Evolutionary conservation across 1,140 invertebrate species (phyloP).

Genomic region (Adoxophyes honmai): DNA sequence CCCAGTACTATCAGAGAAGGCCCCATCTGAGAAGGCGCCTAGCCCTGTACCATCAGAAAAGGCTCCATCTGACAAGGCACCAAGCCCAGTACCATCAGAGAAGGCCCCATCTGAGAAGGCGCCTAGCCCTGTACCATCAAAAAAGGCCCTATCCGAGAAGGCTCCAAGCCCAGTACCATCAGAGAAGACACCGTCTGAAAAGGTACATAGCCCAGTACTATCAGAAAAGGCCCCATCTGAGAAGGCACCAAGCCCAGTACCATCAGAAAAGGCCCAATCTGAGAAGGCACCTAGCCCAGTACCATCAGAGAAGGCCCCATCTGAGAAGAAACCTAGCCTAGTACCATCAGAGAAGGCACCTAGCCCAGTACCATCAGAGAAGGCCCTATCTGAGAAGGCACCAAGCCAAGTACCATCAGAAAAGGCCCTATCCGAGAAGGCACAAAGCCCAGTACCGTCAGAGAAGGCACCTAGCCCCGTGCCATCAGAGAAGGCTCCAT

Average conservation of each 20-base stretch:
- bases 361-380: background rate
- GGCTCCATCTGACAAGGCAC: slow-evolving; percentile 1
- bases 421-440: slow-evolving; percentile 16
- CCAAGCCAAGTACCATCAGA: background rate
- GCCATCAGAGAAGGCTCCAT: no score
- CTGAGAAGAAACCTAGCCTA: background rate
- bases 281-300: no score
- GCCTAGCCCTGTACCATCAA: background rate
- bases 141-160: no score
- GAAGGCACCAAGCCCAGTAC: no score
- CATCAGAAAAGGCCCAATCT: no score
- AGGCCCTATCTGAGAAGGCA: background rate
- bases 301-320: background rate
- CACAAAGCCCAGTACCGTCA: background rate
- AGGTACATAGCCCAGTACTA: background rate
- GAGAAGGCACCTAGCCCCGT: no score
- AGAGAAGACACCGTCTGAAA: background rate
- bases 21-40: slow-evolving; percentile 15
- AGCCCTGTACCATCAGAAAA: background rate
- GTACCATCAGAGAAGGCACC: no score
- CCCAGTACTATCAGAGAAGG: background rate
- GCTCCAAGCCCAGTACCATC: background rate
- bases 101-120: background rate
- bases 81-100: slow-evolving; percentile 7
- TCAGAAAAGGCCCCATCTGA: slow-evolving; percentile 4